These are phyloP conservation scores for Lophotis ruficrista DNA, from an alignment of 2,113 vertebrate genomes.

Conservation along the genomic window DNA sequence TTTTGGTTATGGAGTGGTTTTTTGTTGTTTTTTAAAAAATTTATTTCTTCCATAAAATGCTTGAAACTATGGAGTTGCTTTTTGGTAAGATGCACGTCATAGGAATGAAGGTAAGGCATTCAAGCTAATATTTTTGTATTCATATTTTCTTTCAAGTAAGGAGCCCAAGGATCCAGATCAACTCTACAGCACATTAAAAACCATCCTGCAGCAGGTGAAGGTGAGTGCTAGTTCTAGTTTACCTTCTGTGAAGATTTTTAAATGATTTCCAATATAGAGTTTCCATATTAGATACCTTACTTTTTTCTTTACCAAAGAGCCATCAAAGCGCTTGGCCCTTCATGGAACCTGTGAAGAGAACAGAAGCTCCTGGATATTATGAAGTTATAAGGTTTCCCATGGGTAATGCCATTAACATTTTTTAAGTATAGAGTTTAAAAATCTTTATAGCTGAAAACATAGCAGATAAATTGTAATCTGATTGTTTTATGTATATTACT, in stretches of 20 bases:
- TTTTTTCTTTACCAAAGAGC: slow-evolving; percentile 83
- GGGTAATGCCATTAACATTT: slow-evolving; percentile 86
- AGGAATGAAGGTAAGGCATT: background rate
- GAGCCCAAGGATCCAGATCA: slow-evolving; percentile 96
- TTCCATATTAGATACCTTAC: slow-evolving; percentile 71
- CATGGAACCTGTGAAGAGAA: slow-evolving; percentile 99
- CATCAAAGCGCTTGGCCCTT: slow-evolving; percentile 99
- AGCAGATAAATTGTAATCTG: slow-evolving; percentile 8
- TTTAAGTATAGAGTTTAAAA: slow-evolving; percentile 67
- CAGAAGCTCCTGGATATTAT: slow-evolving; percentile 98
- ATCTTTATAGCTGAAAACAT: slow-evolving; percentile 37
- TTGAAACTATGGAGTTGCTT: background rate
- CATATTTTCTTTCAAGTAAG: slow-evolving; percentile 84
- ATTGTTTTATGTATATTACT: background rate
- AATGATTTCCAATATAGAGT: slow-evolving; percentile 59
- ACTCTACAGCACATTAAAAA: slow-evolving; percentile 92
- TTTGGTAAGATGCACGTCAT: background rate
- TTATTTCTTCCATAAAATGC: background rate
- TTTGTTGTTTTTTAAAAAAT: background rate
- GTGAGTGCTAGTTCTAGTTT: slow-evolving; percentile 71
- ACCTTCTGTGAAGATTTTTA: slow-evolving; percentile 17
- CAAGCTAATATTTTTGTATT: slow-evolving; percentile 29
- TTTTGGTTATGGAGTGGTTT: background rate
- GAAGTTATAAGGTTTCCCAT: slow-evolving; percentile 99
- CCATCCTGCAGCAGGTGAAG: slow-evolving; percentile 96